These are phyloP conservation scores for Sepiola atlantica DNA, from an alignment of 2,888 invertebrate genomes.

Conservation along the genomic window DNA sequence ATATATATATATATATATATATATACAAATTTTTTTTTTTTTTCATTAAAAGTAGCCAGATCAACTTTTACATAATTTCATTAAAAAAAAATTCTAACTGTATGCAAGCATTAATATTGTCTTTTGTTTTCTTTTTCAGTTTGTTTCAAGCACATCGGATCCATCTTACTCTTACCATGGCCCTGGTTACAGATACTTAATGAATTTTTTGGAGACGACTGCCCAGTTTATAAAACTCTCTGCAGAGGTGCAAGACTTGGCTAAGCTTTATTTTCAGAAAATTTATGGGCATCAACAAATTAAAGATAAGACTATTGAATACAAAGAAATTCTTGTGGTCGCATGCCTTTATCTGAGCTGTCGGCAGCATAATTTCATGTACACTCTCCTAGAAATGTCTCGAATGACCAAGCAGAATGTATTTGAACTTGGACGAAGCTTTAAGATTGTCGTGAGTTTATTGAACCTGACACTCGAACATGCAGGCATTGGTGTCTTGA, in stretches of 20 bases:
- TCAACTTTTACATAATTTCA: no score
- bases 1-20: no score
- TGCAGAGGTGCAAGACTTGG: background rate
- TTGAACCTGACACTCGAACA: background rate
- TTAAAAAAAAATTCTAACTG: no score
- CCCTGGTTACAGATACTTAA: background rate
- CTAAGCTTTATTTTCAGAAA: slow-evolving; percentile 22
- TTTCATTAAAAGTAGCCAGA: no score
- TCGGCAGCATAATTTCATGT: slow-evolving; percentile 23
- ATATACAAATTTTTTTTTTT: no score
- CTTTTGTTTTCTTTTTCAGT: background rate
- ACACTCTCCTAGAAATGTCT: background rate
- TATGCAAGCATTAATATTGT: background rate
- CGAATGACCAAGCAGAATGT: background rate
- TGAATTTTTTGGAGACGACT: background rate
- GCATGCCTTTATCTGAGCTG: background rate
- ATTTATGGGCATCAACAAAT: background rate
- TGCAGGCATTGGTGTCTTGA: background rate
- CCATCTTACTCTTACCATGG: background rate
- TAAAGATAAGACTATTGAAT: slow-evolving; percentile 13
- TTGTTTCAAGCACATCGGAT: background rate
- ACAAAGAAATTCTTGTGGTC: background rate
- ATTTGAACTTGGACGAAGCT: slow-evolving; percentile 16
- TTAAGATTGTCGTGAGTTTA: background rate
- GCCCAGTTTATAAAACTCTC: background rate